Evolutionary conservation across 2,113 vertebrate genomes (phyloP), one percentile per base, ranked within the genome.

Genomic region (Scortum barcoo): DNA sequence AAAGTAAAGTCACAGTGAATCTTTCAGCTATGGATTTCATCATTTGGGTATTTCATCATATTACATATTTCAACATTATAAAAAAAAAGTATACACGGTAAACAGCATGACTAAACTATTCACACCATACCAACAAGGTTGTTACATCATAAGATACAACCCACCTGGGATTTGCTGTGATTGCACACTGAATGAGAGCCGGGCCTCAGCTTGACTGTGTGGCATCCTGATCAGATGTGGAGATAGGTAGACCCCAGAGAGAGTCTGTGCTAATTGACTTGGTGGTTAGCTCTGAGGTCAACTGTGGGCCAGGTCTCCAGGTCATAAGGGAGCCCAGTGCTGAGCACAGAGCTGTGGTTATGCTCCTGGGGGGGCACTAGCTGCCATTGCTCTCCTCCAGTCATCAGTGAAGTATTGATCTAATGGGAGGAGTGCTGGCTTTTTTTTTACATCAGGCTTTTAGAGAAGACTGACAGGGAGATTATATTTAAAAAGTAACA

Each of bases 251-350:
- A 28, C 78, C 72, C 76, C 26, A 19, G 76, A 88, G 86, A 81
- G 69, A 80, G 56, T 26, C 72, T 1, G 30, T 76, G 70, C 76
- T 94, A 93, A 93, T 91, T 93, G 89, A 88, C 72, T 61, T 88
- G 81, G 83, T 86, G 87, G 89, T 92, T 92, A 78, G 72, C 72
- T n/a, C 26, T 44, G 46, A 83, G 92, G 85, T 93, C 86, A 90
- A 71, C 78, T 71, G 83, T 81, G 65, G 83, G 81, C 72, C 72
- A 74, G 60, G 61, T 78, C 84, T 74, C 22, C 40, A 70, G 84
- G 88, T 87, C 84, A 88, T 56, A 69, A 78, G 50, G 71, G 80
- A 78, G 53, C 51, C 68, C 26, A 28, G 44, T 44, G 57, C 72
- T 72, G 77, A 84, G 56, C 66, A 30, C 44, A 78, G 75, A 70